phyloP scores from a whole-genome alignment of 2,113 vertebrate genomes.

The Lamprologus speciosus region DNA sequence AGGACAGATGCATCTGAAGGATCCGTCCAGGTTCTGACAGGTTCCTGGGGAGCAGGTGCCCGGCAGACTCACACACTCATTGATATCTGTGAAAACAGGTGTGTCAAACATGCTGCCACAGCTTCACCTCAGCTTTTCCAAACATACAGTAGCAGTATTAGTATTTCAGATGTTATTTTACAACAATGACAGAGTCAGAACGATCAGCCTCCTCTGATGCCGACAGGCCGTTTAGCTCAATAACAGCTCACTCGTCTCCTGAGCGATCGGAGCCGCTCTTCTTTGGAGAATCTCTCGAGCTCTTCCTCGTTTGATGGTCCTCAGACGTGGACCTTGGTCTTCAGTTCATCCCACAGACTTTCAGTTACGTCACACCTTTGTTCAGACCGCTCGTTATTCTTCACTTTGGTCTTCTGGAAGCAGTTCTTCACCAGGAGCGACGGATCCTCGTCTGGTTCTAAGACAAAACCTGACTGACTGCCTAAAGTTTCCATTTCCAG shows the following conservation, averaged over 20 bases:
- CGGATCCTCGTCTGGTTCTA: neutral
- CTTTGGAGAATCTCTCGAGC: neutral
- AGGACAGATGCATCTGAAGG: conserved; percentile 92
- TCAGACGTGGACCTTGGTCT: neutral
- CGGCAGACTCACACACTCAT: conserved; percentile 82
- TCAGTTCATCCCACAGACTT: neutral
- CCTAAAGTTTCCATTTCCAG: neutral
- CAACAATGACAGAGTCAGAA: neutral
- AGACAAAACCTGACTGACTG: rapidly evolving
- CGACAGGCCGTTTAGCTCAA: rapidly evolving
- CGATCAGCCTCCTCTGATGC: neutral
- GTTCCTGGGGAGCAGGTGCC: conserved; percentile 88
- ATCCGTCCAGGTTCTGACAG: conserved; percentile 91
- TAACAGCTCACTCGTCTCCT: neutral
- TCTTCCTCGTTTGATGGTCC: neutral
- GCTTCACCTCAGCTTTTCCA: neutral
- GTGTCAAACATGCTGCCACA: neutral
- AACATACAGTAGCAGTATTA: rapidly evolving
- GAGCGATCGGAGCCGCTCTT: neutral
- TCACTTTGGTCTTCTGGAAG: neutral
- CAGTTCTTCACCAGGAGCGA: neutral
- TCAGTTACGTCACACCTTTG: neutral
- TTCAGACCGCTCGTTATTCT: neutral
- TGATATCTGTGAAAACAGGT: conserved; percentile 72
- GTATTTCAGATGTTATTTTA: neutral